A percentile compares a stretch with the other conserved stretches of the same genome.
These are phyloP conservation scores for Diprion similis DNA, from an alignment of 1,140 invertebrate species.

Conservation along the genomic window DNA sequence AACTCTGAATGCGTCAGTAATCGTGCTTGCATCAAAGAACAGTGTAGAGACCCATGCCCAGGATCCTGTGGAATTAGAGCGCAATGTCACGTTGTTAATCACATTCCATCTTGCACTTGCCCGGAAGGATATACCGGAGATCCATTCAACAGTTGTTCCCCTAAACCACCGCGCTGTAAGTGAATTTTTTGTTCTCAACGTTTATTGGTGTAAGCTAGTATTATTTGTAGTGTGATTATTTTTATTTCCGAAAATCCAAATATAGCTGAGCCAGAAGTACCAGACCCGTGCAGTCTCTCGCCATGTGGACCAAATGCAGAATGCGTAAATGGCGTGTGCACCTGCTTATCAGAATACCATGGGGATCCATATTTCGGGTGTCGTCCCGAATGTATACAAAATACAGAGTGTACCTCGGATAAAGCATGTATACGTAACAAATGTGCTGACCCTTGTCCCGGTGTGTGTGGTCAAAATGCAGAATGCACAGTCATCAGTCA, in stretches of 20 bases:
- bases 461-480: conserved; percentile 75
- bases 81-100: conserved; percentile 69
- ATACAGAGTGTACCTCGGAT: conserved; percentile 74
- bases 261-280: conserved; percentile 38
- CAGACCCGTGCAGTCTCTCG: conserved; percentile 64
- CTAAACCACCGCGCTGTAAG: conserved; percentile 59
- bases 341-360: conserved; percentile 69
- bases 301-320: conserved; percentile 72
- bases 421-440: conserved; percentile 75
- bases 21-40: conserved; percentile 69
- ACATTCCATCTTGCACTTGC: conserved; percentile 72
- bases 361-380: conserved; percentile 71
- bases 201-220: too few relatives aligned
- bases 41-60: conserved; percentile 76
- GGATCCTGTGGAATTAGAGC: conserved; percentile 75
- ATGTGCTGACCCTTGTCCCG: conserved; percentile 75
- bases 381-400: conserved; percentile 74
- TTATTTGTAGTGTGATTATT: conserved; percentile 19
- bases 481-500: conserved; percentile 78
- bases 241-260: conserved; percentile 18
- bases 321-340: conserved; percentile 67
- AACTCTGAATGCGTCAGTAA: conserved; percentile 71
- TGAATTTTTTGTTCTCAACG: conserved; percentile 35
- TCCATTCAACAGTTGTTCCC: conserved; percentile 70
- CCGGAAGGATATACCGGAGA: conserved; percentile 72